Evolutionary conservation across 1,140 invertebrate genomes (phyloP), one percentile per base, ranked within the genome.

Genomic region (Pseudomyrmex concolor): DNA sequence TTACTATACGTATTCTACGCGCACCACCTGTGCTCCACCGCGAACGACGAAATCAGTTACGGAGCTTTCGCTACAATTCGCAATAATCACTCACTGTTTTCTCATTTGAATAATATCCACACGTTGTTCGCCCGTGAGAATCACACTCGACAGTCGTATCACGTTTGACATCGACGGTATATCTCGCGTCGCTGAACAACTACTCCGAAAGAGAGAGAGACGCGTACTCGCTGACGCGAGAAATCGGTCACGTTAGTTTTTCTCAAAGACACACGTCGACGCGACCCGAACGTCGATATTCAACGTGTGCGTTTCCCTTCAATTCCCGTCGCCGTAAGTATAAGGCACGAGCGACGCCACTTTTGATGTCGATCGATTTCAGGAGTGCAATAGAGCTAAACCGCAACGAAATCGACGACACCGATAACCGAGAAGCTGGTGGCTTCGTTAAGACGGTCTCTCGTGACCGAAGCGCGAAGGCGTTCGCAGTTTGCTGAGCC

Each of bases 401-500:
- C 13, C 12, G 8, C 2, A 9, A 12, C n/a, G 51, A 10, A 51
- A 57, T 15, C 54, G 50, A 55, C 13, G 34, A 59, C 10, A 15
- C 7, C n/a, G 54, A 71, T 17, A 50, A 54, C 76, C 34, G 34
- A 34, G 54, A 70, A 19, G 22, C 43, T 34, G 34, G 15, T 45
- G 25, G 25, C n/a, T 25, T 25, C 22, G 48, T 66, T 80, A 80
- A 80, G 55, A 54, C 55, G 2, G 59, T 54, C 76, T 78, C 15
- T 13, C 34, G 34, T 51, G 19, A 5, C n/a, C 34, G 70, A 63
- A 34, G 19, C 48, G 12, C 73, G 72, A 78, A 88, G 77, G 70
- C 67, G 68, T 68, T 55, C 0, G 43, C 57, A 57, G 77, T 84
- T 70, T 54, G 86, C 45, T 34, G 45, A 76, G 83, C 57, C 78